Evolutionary conservation across 2,797 vertebrate species (phyloP), one percentile per base, ranked within the genome.

Genomic region (Pyrocephalus nanus): DNA sequence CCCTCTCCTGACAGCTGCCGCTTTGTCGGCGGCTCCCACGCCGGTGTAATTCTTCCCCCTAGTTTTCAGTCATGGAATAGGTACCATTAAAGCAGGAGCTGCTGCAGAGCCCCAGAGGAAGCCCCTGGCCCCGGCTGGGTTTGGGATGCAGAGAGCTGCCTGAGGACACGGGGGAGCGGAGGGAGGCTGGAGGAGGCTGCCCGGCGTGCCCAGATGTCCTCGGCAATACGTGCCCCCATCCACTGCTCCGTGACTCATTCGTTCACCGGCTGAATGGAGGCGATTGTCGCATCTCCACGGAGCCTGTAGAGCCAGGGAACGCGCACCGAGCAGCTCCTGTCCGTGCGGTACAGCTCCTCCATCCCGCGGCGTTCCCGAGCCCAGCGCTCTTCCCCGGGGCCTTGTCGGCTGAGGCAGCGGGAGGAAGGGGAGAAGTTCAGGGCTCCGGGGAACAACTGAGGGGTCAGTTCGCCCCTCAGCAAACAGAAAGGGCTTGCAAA

Each of bases 31-130:
- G 1, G 54, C 40, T 95, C 70, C 51, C 88, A 87, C 15, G 10
- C 90, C 84, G 47, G 84, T 20, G 85, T 36, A 36, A 72, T 65
- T 94, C 74, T 89, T 95, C 94, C 88, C 94, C 81, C 90, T 90
- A 78, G 82, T 95, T 95, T 93, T n/a, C 88, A 87, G 2, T 15
- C 23, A 4, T 2, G 94, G 90, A 93, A 95, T 64, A 78, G 90
- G 53, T 92, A 73, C 45, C 40, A 0, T 14, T 10, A 5, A 8
- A 47, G 54, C 27, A 1, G 10, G 77, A n/a, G 85, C 47, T 19
- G 4, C 11, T 0, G 58, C 57, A 6, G 51, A 25, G 57, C 27
- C 58, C 13, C 51, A 2, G 51, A 42, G 51, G 29, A 30, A 30
- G 51, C 29, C 51, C 29, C 17, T 19, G 51, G 51, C 51, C 51